Evolutionary conservation across 2,888 invertebrate genomes (phyloP).

Genomic region (Ptychoptera albimana): DNA sequence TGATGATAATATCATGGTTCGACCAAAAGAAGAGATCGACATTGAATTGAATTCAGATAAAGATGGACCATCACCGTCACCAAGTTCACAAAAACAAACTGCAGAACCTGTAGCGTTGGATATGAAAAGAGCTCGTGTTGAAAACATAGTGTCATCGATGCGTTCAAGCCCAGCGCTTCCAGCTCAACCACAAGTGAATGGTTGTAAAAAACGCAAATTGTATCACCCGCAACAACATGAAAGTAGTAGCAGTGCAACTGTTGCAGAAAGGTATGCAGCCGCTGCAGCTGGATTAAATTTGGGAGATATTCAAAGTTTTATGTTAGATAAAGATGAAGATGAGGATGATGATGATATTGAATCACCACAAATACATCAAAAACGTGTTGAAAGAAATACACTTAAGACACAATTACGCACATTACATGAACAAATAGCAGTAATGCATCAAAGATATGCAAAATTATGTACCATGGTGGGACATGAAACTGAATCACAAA

Average conservation of each 20-base stretch:
- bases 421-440: conserved; percentile 78
- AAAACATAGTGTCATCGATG: conserved; percentile 91
- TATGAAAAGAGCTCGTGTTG: conserved; percentile 83
- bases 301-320: conserved; percentile 38
- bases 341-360: conserved; percentile 63
- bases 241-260: conserved; percentile 24
- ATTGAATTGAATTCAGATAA: conserved; percentile 44
- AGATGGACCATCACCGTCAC: conserved; percentile 22
- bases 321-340: conserved; percentile 43
- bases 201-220: conserved; percentile 88
- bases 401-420: conserved; percentile 71
- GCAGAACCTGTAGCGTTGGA: conserved; percentile 48
- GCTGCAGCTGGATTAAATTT: conserved; percentile 37
- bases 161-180: conserved; percentile 67
- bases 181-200: conserved; percentile 51
- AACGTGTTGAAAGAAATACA: conserved; percentile 72
- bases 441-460: conserved; percentile 82
- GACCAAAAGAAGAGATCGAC: conserved; percentile 50
- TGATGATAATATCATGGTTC: conserved; percentile 34
- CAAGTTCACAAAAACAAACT: conserved; percentile 10
- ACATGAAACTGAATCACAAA: conserved; percentile 57
- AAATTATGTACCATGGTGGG: conserved; percentile 77
- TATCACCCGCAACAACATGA: conserved; percentile 92
- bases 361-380: conserved; percentile 64
- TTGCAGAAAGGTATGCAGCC: conserved; percentile 44